Evolutionary conservation across 2,113 vertebrate species (phyloP).

Genomic region (Percina caprodes): DNA sequence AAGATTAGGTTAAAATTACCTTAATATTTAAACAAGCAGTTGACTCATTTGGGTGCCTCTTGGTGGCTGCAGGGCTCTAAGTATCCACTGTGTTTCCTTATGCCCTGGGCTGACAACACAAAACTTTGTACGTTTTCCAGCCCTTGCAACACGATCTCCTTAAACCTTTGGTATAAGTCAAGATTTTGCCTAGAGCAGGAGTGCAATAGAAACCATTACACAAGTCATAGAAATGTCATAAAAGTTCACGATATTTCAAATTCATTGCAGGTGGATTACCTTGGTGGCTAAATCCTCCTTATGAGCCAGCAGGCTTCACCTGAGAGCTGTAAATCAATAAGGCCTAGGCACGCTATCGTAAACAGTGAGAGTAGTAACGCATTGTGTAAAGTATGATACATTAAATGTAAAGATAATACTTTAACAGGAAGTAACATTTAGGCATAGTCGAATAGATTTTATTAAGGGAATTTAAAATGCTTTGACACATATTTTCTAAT

Average conservation of each 20-base stretch:
- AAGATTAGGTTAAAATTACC: too few relatives aligned
- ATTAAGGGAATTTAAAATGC: background rate
- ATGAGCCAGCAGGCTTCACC: constrained; percentile 48
- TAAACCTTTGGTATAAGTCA: background rate
- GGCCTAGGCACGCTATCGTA: background rate
- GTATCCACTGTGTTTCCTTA: constrained; percentile 4
- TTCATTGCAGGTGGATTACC: background rate
- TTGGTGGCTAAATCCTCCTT: background rate
- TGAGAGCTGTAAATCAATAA: constrained; percentile 62
- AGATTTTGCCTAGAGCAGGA: constrained; percentile 35
- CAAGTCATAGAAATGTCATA: constrained; percentile 15
- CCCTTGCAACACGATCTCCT: constrained; percentile 35
- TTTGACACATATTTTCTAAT: background rate
- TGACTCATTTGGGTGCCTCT: background rate
- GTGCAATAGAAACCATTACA: background rate
- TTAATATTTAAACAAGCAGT: background rate
- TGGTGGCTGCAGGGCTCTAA: background rate
- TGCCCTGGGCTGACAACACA: background rate
- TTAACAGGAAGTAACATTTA: background rate
- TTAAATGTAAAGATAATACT: background rate
- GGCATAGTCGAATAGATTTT: background rate
- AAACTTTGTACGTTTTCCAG: constrained; percentile 7
- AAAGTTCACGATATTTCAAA: constrained; percentile 19
- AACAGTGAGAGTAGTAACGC: background rate
- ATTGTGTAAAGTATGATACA: background rate